These are phyloP conservation scores for Anisognathus igniventris DNA, from an alignment of 2,797 vertebrate species.

Conservation along the genomic window DNA sequence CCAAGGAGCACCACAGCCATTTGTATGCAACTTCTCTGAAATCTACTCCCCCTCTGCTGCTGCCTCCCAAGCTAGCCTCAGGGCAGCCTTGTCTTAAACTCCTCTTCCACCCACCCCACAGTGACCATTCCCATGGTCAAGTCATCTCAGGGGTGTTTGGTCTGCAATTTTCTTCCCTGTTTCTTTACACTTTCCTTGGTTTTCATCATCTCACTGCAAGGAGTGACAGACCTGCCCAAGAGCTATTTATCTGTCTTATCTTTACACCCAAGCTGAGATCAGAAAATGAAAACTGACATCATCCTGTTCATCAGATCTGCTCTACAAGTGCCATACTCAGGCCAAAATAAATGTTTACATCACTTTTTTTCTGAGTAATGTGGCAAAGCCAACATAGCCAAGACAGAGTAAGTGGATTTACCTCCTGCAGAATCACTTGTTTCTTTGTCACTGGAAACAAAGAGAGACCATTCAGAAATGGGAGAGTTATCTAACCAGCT, in stretches of 20 bases:
- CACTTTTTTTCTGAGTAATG: not conserved
- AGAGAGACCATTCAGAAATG: not conserved
- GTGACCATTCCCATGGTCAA: fast-evolving
- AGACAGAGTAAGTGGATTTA: not conserved
- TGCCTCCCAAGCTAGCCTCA: not conserved
- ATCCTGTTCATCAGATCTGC: not conserved
- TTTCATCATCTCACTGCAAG: not conserved
- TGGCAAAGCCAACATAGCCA: not conserved
- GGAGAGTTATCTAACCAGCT: not conserved
- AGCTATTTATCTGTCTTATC: not conserved
- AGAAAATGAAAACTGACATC: not conserved
- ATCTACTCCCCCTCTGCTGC: not conserved
- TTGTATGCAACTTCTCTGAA: not conserved
- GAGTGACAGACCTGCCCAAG: not conserved
- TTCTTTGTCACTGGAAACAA: not conserved
- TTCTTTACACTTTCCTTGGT: not conserved
- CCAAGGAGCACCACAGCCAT: not conserved
- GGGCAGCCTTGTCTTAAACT: not conserved
- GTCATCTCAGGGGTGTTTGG: not conserved
- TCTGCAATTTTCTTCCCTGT: not conserved
- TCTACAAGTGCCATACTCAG: not conserved
- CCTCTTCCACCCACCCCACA: not conserved
- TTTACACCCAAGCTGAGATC: not conserved
- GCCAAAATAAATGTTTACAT: conserved; percentile 39
- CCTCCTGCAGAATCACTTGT: not conserved